phyloP scores from a whole-genome alignment of 2,113 vertebrate species.

The Pachypanchax playfairii region DNA sequence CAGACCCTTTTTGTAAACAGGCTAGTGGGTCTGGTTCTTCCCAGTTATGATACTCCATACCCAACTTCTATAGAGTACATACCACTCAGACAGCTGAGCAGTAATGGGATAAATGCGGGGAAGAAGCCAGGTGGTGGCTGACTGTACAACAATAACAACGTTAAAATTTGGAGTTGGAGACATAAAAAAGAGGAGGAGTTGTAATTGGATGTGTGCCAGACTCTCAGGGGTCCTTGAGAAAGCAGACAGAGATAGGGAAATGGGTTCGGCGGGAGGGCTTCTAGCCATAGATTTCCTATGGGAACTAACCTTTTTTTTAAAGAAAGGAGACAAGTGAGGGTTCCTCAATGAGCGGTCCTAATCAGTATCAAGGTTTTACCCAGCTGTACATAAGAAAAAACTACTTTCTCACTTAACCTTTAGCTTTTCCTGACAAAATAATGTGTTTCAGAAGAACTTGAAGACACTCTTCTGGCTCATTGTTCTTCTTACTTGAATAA shows the following conservation, averaged over 20 bases:
- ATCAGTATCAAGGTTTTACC: conserved; percentile 40
- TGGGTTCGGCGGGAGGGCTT: conserved; percentile 33
- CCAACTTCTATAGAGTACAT: conserved; percentile 25
- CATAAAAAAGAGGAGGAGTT: conserved; percentile 33
- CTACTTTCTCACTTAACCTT: neutral
- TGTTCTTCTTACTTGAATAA: conserved; percentile 14
- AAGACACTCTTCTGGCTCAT: conserved; percentile 14
- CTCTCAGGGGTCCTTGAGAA: conserved; percentile 61
- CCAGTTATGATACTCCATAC: conserved; percentile 16
- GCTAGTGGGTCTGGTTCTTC: conserved; percentile 54
- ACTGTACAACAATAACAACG: conserved; percentile 30
- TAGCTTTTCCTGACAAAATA: neutral
- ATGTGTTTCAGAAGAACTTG: conserved; percentile 4
- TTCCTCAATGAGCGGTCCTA: conserved; percentile 36
- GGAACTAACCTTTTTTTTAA: conserved; percentile 52
- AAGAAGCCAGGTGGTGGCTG: conserved; percentile 16
- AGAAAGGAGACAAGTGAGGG: conserved; percentile 28
- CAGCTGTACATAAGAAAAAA: conserved; percentile 1
- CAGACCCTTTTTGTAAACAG: conserved; percentile 54
- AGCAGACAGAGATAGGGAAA: conserved; percentile 30
- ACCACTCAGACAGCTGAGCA: conserved; percentile 31
- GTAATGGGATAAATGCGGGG: conserved; percentile 12
- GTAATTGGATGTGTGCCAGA: conserved; percentile 62
- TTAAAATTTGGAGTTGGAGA: conserved; percentile 30
- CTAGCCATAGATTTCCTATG: conserved; percentile 51